These are phyloP conservation scores for Anas capensis DNA, from an alignment of 2,797 vertebrate species.

Conservation along the genomic window DNA sequence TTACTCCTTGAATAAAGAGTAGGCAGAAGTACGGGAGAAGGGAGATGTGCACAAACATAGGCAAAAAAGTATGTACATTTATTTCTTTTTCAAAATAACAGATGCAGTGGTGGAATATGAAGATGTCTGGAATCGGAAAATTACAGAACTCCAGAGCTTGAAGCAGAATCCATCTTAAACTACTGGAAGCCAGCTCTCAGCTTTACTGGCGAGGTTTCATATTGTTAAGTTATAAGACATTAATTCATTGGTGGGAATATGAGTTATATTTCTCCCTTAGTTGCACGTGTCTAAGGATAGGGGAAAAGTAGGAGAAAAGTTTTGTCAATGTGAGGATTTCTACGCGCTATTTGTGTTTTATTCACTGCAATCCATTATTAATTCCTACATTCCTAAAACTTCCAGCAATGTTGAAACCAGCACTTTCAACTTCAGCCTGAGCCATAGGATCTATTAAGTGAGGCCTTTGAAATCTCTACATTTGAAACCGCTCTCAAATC, in stretches of 20 bases:
- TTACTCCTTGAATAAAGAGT: not conserved
- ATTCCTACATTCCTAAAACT: slow-evolving; percentile 20
- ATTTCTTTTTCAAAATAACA: not conserved
- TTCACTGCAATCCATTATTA: slow-evolving; percentile 38
- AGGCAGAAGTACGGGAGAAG: not conserved
- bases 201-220: not conserved
- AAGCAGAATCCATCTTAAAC: not conserved
- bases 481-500: slow-evolving; percentile 49
- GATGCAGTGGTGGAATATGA: not conserved
- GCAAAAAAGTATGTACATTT: not conserved
- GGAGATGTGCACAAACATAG: not conserved
- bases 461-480: slow-evolving; percentile 18
- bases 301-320: not conserved
- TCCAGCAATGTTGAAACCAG: slow-evolving; percentile 9
- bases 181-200: not conserved
- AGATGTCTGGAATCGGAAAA: not conserved
- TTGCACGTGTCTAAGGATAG: not conserved
- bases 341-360: slow-evolving; percentile 51
- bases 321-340: not conserved
- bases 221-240: not conserved
- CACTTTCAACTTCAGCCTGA: slow-evolving; percentile 23
- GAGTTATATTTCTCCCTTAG: not conserved
- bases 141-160: not conserved
- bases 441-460: not conserved
- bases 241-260: not conserved